phyloP scores from a whole-genome alignment of 2,113 vertebrate genomes.

The Bujurquina vittata region DNA sequence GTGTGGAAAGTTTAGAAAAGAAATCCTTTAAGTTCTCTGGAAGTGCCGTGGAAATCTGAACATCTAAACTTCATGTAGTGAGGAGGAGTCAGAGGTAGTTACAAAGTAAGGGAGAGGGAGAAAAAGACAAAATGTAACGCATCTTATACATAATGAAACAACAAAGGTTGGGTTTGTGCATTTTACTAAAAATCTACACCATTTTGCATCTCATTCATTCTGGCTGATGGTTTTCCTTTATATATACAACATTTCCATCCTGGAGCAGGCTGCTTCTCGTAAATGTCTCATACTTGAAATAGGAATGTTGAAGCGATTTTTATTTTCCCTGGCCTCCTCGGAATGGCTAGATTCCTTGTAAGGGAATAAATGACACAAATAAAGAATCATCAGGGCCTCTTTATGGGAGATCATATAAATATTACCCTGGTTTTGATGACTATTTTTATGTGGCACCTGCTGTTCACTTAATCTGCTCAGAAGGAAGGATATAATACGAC shows the following conservation, averaged over 20 bases:
- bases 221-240: conserved; percentile 4
- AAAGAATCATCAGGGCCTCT: conserved; percentile 30
- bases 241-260: conserved; percentile 30
- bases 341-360: conserved; percentile 53
- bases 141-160: background rate
- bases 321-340: background rate
- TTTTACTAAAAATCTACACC: background rate
- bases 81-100: background rate
- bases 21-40: background rate
- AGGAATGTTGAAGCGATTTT: conserved; percentile 7
- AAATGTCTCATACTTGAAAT: conserved; percentile 11
- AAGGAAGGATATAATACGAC: conserved; percentile 6
- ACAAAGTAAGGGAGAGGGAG: background rate
- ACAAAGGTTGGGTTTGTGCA: background rate
- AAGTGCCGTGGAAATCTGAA: background rate
- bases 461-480: conserved; percentile 38
- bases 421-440: conserved; percentile 23
- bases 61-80: background rate
- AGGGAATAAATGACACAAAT: conserved; percentile 51
- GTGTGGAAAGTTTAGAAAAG: background rate
- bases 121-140: background rate
- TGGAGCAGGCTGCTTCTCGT: background rate
- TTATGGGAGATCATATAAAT: conserved; percentile 35
- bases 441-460: conserved; percentile 42
- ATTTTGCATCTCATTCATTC: conserved; percentile 2